Evolutionary conservation across 2,113 vertebrate species (phyloP).

Genomic region (Synodontis membranacea): DNA sequence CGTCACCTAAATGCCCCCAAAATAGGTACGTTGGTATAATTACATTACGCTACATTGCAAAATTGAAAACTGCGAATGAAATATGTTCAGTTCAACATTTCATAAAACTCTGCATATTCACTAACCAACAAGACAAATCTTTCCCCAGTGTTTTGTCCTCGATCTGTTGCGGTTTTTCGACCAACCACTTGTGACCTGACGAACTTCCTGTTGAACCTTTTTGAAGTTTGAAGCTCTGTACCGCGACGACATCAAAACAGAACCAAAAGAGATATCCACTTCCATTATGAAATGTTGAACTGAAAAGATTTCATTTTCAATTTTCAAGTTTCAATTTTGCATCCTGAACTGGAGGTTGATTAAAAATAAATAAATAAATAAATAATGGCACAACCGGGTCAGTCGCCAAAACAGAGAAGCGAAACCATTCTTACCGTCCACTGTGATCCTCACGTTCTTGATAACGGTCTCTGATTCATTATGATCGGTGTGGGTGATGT

Average conservation of each 20-base stretch:
- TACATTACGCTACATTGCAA: neutral
- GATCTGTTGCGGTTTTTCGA: neutral
- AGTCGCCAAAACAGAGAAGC: neutral
- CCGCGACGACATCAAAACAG: neutral
- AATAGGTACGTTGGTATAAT: neutral
- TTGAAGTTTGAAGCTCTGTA: neutral
- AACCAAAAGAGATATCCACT: neutral
- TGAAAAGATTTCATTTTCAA: no score
- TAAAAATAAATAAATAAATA: no score
- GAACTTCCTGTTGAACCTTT: neutral
- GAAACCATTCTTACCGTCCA: constrained; percentile 68
- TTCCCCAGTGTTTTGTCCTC: neutral
- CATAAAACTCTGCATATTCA: neutral
- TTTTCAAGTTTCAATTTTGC: no score
- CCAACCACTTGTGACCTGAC: neutral
- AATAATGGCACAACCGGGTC: neutral
- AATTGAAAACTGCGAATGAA: neutral
- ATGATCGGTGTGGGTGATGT: constrained; percentile 62
- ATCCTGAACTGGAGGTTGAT: neutral
- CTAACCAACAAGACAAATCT: neutral
- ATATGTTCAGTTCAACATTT: neutral
- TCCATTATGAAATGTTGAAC: no score
- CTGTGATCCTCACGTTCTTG: constrained; percentile 66
- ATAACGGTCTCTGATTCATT: constrained; percentile 53
- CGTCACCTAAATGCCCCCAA: neutral